Conservation (phyloP, 2,888 invertebrate species). For the Yponomeuta malinellus region DNA sequence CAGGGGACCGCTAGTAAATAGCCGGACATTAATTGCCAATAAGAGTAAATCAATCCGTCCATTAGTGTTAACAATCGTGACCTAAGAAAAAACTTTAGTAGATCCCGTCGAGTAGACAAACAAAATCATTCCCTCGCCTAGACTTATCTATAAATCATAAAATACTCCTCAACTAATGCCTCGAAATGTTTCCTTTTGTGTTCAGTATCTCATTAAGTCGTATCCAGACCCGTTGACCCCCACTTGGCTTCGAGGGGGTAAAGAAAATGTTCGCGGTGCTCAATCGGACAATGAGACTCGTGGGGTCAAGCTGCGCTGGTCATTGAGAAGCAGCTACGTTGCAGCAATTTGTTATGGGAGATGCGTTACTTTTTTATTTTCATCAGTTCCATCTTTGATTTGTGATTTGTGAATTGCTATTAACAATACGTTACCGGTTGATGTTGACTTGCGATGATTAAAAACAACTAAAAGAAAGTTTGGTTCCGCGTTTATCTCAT, state of each 20-base stretch:
- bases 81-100: too few species aligned
- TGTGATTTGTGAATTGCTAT: too few species aligned
- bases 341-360: neutral
- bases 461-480: too few species aligned
- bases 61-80: too few species aligned
- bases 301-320: slow-evolving; percentile 9
- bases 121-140: neutral
- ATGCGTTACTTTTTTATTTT: neutral
- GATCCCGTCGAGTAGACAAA: neutral
- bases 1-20: too few species aligned
- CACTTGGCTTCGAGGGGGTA: neutral
- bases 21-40: too few species aligned
- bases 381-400: too few species aligned
- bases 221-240: neutral
- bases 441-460: too few species aligned
- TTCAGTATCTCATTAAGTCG: slow-evolving; percentile 10
- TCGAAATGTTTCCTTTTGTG: slow-evolving; percentile 2
- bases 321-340: slow-evolving; percentile 4
- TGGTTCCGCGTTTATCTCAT: too few species aligned
- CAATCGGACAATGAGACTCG: slow-evolving; percentile 5
- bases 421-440: too few species aligned
- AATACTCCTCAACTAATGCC: slow-evolving; percentile 3
- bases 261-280: neutral
- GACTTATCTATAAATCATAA: neutral
- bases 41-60: too few species aligned